Percentiles rank a stretch among this genome's conserved stretches.
phyloP scores from a whole-genome alignment of 1,140 invertebrate genomes.

The Akabosia matsudoensis region DNA sequence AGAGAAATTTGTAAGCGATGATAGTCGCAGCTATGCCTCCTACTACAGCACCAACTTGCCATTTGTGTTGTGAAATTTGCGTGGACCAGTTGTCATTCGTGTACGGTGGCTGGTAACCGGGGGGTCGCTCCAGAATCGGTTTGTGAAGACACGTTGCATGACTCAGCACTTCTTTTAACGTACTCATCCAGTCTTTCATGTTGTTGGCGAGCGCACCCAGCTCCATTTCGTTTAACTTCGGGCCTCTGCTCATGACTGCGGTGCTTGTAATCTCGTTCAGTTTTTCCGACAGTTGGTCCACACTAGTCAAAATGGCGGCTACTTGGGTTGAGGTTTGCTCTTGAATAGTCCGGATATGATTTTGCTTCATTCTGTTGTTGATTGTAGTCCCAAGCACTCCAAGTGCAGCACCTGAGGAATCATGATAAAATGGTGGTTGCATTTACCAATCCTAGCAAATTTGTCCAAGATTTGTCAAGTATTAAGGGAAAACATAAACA shows the following conservation, averaged over 20 bases:
- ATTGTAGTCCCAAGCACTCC: conserved; percentile 43
- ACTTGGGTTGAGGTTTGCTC: background rate
- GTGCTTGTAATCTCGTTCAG: background rate
- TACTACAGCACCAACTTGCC: too few species aligned
- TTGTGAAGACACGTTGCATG: background rate
- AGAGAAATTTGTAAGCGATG: too few species aligned
- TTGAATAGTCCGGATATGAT: conserved; percentile 17
- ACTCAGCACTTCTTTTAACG: background rate
- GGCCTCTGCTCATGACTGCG: background rate
- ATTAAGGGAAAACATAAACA: background rate
- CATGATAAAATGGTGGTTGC: background rate
- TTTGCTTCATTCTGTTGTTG: conserved; percentile 35
- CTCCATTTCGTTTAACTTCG: too few species aligned
- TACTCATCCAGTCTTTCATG: background rate
- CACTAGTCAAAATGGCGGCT: background rate
- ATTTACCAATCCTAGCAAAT: too few species aligned
- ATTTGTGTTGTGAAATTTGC: too few species aligned
- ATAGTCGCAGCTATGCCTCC: too few species aligned
- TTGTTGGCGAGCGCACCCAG: background rate
- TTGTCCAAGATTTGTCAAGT: too few species aligned
- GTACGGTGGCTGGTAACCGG: too few species aligned
- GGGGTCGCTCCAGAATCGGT: too few species aligned
- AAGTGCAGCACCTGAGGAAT: conserved; percentile 21
- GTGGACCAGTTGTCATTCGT: too few species aligned
- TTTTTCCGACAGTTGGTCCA: background rate